Evolutionary conservation across 1,140 invertebrate genomes (phyloP), one percentile per base, ranked within the genome.

Genomic region (Pararge aegeria): DNA sequence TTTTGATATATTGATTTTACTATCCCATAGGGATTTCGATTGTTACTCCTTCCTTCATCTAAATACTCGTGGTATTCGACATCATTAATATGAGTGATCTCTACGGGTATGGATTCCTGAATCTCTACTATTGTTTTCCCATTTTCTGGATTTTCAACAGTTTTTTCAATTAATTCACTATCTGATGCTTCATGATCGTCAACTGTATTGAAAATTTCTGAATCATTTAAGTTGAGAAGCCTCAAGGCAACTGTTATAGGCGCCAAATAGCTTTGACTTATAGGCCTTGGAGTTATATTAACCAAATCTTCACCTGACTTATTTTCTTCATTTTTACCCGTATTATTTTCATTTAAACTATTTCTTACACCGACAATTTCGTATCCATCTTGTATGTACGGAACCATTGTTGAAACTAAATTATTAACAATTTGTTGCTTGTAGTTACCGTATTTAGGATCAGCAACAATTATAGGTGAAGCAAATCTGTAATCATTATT

Each of bases 101-200:
- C 78, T 52, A 90, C 71, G 5, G 91, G 91, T 18, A 93, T 80
- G 2, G 92, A 93, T 72, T 93, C 88, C 67, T 93, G 92, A 18
- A 93, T 80, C 82, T 93, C 92, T 0, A 93, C 91, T 37, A 90
- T 75, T 13, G 91, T 92, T 49, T 86, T 90, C 27, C 87, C 87
- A 52, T 71, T 75, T 10, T 68, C 53, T 1, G 80, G 78, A 29
- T 67, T 77, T 60, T 75, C 40, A 9, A 83, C 76, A 16, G 69
- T 78, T 34, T 83, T 66, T 29, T 70, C 18, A 21, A 84, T 52
- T 18, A 80, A 56, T 66, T 88, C 84, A 66, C 75, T 89, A 18
- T 89, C 83, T 2, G 87, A 78, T 12, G 66, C 56, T 44, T 85
- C 84, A 44, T 79, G 73, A 48, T 90, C 87, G 30, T 80, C 80